These are phyloP conservation scores for Carlito syrichta DNA, from an alignment of 2,113 vertebrate genomes.

Conservation along the genomic window DNA sequence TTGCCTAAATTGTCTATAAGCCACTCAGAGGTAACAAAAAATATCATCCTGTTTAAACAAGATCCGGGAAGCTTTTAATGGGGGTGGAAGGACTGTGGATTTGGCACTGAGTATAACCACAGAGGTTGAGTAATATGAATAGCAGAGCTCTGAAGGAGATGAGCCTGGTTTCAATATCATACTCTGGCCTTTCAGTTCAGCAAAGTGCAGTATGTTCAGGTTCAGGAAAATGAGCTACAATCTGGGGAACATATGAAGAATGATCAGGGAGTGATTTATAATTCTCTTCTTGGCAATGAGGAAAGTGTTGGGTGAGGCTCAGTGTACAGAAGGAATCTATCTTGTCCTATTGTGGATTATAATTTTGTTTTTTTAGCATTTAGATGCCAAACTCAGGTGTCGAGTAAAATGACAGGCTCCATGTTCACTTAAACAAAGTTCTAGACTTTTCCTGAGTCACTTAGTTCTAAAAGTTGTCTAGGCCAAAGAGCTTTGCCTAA, in stretches of 20 bases:
- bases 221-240: slow-evolving; percentile 59
- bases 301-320: slow-evolving; percentile 57
- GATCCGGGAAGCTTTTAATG: neutral
- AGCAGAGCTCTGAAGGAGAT: neutral
- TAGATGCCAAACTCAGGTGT: neutral
- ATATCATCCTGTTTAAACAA: neutral
- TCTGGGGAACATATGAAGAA: slow-evolving; percentile 74
- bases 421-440: neutral
- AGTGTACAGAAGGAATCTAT: slow-evolving; percentile 34
- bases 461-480: neutral
- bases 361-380: neutral
- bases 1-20: neutral
- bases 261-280: slow-evolving; percentile 62
- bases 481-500: neutral
- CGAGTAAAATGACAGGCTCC: neutral
- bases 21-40: neutral
- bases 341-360: slow-evolving; percentile 19
- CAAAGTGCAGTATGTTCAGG: slow-evolving; percentile 3
- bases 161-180: slow-evolving; percentile 51
- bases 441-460: neutral
- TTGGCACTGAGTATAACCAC: neutral
- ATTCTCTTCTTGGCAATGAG: slow-evolving; percentile 52
- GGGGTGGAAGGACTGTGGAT: neutral
- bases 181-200: slow-evolving; percentile 9
- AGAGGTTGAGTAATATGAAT: neutral